Percentiles rank a stretch among this genome's conserved stretches.
These are phyloP conservation scores for Zhengitettix transpicula DNA, from an alignment of 2,888 invertebrate species.

Conservation along the genomic window DNA sequence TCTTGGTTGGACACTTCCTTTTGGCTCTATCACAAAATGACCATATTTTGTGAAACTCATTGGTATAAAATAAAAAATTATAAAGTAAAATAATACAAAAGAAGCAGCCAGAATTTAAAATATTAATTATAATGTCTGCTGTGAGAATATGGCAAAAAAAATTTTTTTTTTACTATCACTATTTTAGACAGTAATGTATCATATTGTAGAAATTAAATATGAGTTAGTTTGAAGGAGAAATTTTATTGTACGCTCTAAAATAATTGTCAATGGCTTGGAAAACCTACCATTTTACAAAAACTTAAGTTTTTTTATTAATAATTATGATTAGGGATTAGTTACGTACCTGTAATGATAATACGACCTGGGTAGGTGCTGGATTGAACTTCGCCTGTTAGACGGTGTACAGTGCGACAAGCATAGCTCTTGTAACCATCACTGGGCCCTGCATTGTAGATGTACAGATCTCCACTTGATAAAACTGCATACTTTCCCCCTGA, in stretches of 20 bases:
- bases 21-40: conserved; percentile 40
- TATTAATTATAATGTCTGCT: not conserved
- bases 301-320: no score
- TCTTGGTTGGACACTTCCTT: conserved; percentile 56
- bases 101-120: not conserved
- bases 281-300: no score
- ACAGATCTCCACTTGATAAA: conserved; percentile 65
- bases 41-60: no score
- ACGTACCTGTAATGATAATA: conserved; percentile 38
- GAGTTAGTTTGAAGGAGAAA: no score
- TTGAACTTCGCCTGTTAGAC: conserved; percentile 54
- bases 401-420: conserved; percentile 66
- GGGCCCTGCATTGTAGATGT: conserved; percentile 62
- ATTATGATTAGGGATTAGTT: not conserved
- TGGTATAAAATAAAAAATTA: no score
- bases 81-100: not conserved
- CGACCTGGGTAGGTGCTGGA: conserved; percentile 52
- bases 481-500: conserved; percentile 52
- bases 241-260: no score
- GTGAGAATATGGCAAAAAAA: not conserved
- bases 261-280: no score
- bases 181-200: no score
- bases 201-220: no score
- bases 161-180: no score
- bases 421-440: conserved; percentile 65